Evolutionary conservation across 2,888 invertebrate species (phyloP), one percentile per base, ranked within the genome.

Genomic region (Amblyjoppa fuscipennis): DNA sequence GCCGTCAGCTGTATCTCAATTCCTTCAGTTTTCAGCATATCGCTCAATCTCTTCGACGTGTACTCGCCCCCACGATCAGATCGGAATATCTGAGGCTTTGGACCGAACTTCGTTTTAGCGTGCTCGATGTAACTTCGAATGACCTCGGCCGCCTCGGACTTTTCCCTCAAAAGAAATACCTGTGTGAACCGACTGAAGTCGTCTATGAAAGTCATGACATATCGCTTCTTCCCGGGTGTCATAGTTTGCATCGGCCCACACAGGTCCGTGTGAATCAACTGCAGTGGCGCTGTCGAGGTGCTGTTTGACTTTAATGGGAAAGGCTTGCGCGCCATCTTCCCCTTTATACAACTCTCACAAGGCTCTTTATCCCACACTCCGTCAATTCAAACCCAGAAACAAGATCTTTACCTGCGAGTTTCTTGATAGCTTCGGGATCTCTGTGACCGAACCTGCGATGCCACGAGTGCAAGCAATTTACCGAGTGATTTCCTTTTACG

Each of bases 161-260:
- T n/a, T n/a, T n/a, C n/a, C n/a, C n/a, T n/a, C n/a, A n/a, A n/a
- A n/a, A n/a, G n/a, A n/a, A n/a, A n/a, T n/a, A n/a, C n/a, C n/a
- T n/a, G n/a, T n/a, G n/a, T n/a, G n/a, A n/a, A n/a, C n/a, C n/a
- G n/a, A n/a, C n/a, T n/a, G n/a, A n/a, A n/a, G n/a, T n/a, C n/a
- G n/a, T n/a, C n/a, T n/a, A n/a, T n/a, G n/a, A n/a, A n/a, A n/a
- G n/a, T n/a, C n/a, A n/a, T n/a, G n/a, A n/a, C n/a, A n/a, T n/a
- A 92, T n/a, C 88, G 81, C 56, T 90, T 90, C 25, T 88, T 88
- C 31, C 90, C 81, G n/a, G 87, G 87, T 2, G 91, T 89, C 6
- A 51, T 28, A 2, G 89, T 90, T 61, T 90, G 88, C 90, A 92
- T 91, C 0, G 92, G 90, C 2, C 91, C 92, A 56, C 92, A 93